Percentiles rank a stretch among this genome's conserved stretches.
Evolutionary conservation across 2,113 vertebrate species (phyloP).

Genomic region (Vanacampus margaritifer): DNA sequence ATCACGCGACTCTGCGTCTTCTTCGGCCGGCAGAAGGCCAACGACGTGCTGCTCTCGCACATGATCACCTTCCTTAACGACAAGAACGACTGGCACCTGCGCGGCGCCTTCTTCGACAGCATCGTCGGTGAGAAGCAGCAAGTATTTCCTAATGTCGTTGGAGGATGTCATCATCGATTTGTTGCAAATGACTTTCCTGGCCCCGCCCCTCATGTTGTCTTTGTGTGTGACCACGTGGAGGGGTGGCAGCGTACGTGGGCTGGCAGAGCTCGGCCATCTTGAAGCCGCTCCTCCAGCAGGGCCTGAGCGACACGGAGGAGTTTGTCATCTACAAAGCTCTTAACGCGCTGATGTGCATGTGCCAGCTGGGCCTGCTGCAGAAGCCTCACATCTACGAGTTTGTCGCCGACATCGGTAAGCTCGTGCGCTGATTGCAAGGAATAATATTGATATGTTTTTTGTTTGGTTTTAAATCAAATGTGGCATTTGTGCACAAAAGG

Average conservation of each 20-base stretch:
- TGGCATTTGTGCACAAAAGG: too few relatives aligned
- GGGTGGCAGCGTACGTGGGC: slow-evolving; percentile 96
- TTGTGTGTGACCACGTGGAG: slow-evolving; percentile 51
- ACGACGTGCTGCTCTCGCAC: slow-evolving; percentile 93
- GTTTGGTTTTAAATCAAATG: too few relatives aligned
- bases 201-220: neutral
- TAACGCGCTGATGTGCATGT: slow-evolving; percentile 94
- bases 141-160: too few relatives aligned
- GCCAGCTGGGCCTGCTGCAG: slow-evolving; percentile 92
- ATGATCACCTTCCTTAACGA: slow-evolving; percentile 99
- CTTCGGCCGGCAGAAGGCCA: slow-evolving; percentile 96
- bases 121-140: slow-evolving; percentile 81
- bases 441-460: too few relatives aligned
- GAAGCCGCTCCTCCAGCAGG: slow-evolving; percentile 95
- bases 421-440: too few relatives aligned
- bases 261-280: slow-evolving; percentile 98
- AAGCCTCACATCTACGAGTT: slow-evolving; percentile 98
- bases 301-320: slow-evolving; percentile 94
- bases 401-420: slow-evolving; percentile 90
- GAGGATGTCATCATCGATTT: too few relatives aligned
- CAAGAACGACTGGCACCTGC: slow-evolving; percentile 97
- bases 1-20: slow-evolving; percentile 97
- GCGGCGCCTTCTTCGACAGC: slow-evolving; percentile 98
- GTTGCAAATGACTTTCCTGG: too few relatives aligned
- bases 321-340: slow-evolving; percentile 98